phyloP scores from a whole-genome alignment of 2,888 invertebrate species.

The Morinoia aosen region DNA sequence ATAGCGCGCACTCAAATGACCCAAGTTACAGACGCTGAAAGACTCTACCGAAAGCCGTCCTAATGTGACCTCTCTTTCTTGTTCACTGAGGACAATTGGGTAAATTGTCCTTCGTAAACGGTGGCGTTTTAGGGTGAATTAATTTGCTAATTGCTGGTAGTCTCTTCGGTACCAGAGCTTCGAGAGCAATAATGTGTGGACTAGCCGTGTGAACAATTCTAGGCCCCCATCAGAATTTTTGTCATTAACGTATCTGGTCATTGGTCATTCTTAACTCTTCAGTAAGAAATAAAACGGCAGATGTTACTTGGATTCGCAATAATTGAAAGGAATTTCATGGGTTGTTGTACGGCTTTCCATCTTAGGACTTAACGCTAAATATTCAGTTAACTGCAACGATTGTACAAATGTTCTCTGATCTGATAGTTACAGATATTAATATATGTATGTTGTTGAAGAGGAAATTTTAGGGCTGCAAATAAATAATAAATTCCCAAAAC shows the following conservation, averaged over 20 bases:
- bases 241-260: neutral
- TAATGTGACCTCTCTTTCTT: neutral
- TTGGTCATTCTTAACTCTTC: neutral
- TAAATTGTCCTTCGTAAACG: neutral
- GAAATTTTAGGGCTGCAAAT: too few relatives aligned
- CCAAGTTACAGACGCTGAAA: neutral
- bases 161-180: neutral
- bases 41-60: neutral
- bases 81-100: neutral
- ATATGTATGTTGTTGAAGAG: too few relatives aligned
- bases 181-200: neutral
- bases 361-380: neutral
- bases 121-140: neutral
- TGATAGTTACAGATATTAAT: too few relatives aligned
- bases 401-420: too few relatives aligned
- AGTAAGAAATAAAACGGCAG: neutral
- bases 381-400: neutral
- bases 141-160: neutral
- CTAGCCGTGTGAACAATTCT: too few relatives aligned
- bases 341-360: neutral
- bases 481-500: too few relatives aligned
- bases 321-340: neutral
- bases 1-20: neutral
- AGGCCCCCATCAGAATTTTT: neutral
- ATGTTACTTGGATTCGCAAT: too few relatives aligned